phyloP scores from a whole-genome alignment of 2,113 vertebrate species.

The Saiga tatarica region DNA sequence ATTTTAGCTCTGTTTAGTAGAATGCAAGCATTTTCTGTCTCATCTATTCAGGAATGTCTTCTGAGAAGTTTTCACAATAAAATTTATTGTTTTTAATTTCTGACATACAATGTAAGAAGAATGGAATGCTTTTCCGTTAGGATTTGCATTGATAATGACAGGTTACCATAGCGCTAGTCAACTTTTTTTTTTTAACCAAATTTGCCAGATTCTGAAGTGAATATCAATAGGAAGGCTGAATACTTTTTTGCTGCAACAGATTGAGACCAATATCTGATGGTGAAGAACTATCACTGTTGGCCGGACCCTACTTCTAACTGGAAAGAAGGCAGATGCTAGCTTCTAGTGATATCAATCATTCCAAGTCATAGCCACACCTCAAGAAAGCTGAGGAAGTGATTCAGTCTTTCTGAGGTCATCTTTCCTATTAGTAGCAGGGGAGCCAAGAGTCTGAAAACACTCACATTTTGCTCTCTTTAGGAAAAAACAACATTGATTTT shows the following conservation, averaged over 20 bases:
- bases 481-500: slow-evolving; percentile 71
- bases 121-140: slow-evolving; percentile 65
- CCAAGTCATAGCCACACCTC: not conserved
- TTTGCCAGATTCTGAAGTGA: slow-evolving; percentile 45
- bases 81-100: slow-evolving; percentile 72
- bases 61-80: slow-evolving; percentile 67
- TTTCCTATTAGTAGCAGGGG: not conserved
- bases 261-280: not conserved
- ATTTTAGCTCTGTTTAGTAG: slow-evolving; percentile 60
- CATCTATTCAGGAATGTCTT: slow-evolving; percentile 66
- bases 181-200: slow-evolving; percentile 36
- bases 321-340: not conserved
- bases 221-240: not conserved
- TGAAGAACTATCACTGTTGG: not conserved
- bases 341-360: not conserved
- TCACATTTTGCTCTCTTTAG: slow-evolving; percentile 69
- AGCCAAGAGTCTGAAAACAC: slow-evolving; percentile 52
- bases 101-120: slow-evolving; percentile 62
- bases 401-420: slow-evolving; percentile 34
- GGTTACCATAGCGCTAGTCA: not conserved
- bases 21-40: slow-evolving; percentile 71
- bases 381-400: slow-evolving; percentile 3
- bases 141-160: slow-evolving; percentile 59
- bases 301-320: not conserved
- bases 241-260: not conserved